These are phyloP conservation scores for Lasioglossum baleicum DNA, from an alignment of 1,140 invertebrate species.

Conservation along the genomic window DNA sequence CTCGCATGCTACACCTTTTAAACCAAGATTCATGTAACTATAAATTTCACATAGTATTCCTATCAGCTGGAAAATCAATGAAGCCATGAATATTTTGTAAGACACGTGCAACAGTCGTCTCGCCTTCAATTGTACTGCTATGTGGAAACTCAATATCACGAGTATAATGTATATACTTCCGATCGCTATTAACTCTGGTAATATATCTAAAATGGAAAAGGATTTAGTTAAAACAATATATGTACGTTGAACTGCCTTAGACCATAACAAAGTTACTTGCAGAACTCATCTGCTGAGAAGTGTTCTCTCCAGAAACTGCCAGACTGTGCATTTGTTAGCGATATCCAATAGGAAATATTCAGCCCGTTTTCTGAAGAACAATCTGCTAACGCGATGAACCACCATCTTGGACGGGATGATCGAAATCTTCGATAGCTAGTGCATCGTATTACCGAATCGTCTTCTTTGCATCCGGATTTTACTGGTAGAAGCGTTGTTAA, in stretches of 20 bases:
- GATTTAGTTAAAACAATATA: conserved; percentile 17
- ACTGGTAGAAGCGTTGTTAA: conserved; percentile 79
- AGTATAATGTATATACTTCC: conserved; percentile 81
- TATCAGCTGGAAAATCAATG: conserved; percentile 83
- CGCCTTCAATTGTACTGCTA: conserved; percentile 86
- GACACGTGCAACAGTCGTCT: conserved; percentile 92
- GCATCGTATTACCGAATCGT: conserved; percentile 53
- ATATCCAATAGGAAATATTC: conserved; percentile 70
- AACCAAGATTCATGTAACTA: conserved; percentile 56
- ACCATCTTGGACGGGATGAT: conserved; percentile 71
- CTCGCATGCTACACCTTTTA: conserved; percentile 42
- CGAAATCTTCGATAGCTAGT: conserved; percentile 66
- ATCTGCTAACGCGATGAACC: conserved; percentile 72
- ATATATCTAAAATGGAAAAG: conserved; percentile 83
- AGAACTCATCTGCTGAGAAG: conserved; percentile 96
- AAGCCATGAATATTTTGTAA: conserved; percentile 91
- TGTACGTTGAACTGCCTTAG: background rate
- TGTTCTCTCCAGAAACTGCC: conserved; percentile 91
- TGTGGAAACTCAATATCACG: conserved; percentile 78
- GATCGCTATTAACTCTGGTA: conserved; percentile 85
- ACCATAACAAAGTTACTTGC: conserved; percentile 82
- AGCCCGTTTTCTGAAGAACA: conserved; percentile 65
- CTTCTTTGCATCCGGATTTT: conserved; percentile 60
- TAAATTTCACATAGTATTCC: conserved; percentile 73
- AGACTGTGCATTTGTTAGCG: conserved; percentile 89